Base-by-base conservation (phyloP, 2,113 vertebrate species). In the Labrus mixtus region DNA sequence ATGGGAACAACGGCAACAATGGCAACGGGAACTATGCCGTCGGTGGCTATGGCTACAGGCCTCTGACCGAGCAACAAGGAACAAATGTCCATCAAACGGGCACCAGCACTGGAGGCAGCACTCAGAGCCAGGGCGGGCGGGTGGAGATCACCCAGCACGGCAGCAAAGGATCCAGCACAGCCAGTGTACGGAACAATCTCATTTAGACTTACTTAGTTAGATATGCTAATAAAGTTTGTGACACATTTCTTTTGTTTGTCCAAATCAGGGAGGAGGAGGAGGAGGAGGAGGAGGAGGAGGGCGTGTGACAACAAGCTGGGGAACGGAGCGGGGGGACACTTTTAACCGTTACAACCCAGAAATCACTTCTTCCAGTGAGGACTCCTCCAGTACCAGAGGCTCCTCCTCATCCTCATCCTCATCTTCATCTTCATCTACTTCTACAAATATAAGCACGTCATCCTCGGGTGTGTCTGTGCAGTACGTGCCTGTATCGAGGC, bases 1-100 rank as follows among this genome's bases (percentile, higher is more conserved):
- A 91, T 22, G 77, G 80, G 62, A 48, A 85, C 78, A 87, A 76
- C 13, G 77, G 81, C 48, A 62, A 88, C 87, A 81, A 20, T 1
- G 66, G 33, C 11, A 86, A 87, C 10, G 89, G 86, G 36, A 88
- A 85, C 36, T 87, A 82, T 22, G 87, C 73, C 36, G 20, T 86
- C 3, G 84, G 82, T 3, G 77, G 84, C 54, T 58, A 86, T 2
- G 88, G 83, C 0, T 89, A 88, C 82, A 63, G 59, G 39, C 85
- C 85, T 15, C 41, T 70, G 20, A 90, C 90, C 4, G 93, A 93
- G 58, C 84, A 92, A 15, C 92, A 94, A 86, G 48, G 57, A 82
- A 41, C 76, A 89, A 93, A 55, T 8, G 72, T 69, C 50, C 76
- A 72, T 6, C 85, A 78, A 41, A 78, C 53, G 0, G 73, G 54